phyloP scores from a whole-genome alignment of 2,888 invertebrate genomes.

The Tenthredo distinguenda region DNA sequence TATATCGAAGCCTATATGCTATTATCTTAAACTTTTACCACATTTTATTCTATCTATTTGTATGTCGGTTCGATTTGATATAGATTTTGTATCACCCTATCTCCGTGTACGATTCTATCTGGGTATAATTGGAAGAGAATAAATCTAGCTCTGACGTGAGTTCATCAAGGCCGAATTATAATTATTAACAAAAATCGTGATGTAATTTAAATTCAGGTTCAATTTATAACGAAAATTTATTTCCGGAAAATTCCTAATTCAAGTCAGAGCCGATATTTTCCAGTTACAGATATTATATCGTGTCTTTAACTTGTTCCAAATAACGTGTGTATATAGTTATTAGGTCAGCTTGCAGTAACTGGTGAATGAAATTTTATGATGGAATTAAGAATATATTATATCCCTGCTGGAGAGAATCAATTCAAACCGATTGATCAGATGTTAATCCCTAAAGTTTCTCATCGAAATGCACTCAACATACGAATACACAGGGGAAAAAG shows the following conservation, averaged over 20 bases:
- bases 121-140: neutral
- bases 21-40: constrained; percentile 62
- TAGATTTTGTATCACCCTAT: constrained; percentile 73
- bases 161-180: neutral
- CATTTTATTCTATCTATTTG: constrained; percentile 72
- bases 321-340: neutral
- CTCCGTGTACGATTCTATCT: constrained; percentile 65
- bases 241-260: neutral
- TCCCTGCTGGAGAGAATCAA: neutral
- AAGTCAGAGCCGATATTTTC: neutral
- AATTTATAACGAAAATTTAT: neutral
- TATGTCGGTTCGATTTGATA: constrained; percentile 69
- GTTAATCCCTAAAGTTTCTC: neutral
- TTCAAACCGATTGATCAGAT: neutral
- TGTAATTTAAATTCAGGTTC: too few relatives aligned
- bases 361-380: neutral
- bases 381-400: neutral
- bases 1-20: constrained; percentile 57
- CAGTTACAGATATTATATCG: constrained; percentile 62
- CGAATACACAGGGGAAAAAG: too few relatives aligned
- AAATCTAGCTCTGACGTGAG: constrained; percentile 14
- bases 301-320: constrained; percentile 65
- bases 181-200: too few relatives aligned
- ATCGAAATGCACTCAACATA: too few relatives aligned
- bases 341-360: constrained; percentile 36